Evolutionary conservation across 2,888 invertebrate species (phyloP).

Genomic region (Scaptodrosophila latifasciaeformis): DNA sequence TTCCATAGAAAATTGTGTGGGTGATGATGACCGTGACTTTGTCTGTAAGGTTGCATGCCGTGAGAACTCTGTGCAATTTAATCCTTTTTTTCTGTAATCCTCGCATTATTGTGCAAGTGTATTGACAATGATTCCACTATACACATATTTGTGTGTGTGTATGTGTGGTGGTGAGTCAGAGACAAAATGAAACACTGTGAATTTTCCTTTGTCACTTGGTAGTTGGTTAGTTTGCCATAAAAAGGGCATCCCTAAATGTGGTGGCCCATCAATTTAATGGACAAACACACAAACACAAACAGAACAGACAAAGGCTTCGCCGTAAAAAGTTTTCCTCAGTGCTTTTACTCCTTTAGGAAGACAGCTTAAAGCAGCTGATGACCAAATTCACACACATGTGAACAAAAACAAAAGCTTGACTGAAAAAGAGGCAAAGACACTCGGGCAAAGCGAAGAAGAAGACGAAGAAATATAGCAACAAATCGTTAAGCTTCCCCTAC

Average conservation of each 20-base stretch:
- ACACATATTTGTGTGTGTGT: background rate
- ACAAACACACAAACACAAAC: conserved; percentile 16
- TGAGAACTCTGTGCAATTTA: conserved; percentile 50
- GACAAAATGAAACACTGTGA: no score
- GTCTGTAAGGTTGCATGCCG: conserved; percentile 52
- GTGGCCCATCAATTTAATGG: conserved; percentile 50
- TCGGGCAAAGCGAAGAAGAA: no score
- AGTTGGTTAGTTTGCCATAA: conserved; percentile 21
- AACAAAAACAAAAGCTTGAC: conserved; percentile 1
- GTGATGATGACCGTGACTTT: conserved; percentile 14
- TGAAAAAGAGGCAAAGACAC: no score
- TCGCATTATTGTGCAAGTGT: background rate
- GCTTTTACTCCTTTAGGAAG: conserved; percentile 40
- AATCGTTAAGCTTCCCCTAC: background rate
- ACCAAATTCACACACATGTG: conserved; percentile 3
- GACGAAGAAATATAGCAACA: no score
- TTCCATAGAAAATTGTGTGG: background rate
- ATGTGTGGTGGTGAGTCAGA: no score
- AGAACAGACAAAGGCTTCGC: conserved; percentile 31
- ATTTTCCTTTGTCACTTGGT: no score
- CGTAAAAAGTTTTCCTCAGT: conserved; percentile 11
- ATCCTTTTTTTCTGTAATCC: conserved; percentile 33
- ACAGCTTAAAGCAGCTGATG: background rate
- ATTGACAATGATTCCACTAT: conserved; percentile 11
- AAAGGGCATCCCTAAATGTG: conserved; percentile 58